Evolutionary conservation across 2,888 invertebrate species (phyloP).

Genomic region (Heliconius aoede): DNA sequence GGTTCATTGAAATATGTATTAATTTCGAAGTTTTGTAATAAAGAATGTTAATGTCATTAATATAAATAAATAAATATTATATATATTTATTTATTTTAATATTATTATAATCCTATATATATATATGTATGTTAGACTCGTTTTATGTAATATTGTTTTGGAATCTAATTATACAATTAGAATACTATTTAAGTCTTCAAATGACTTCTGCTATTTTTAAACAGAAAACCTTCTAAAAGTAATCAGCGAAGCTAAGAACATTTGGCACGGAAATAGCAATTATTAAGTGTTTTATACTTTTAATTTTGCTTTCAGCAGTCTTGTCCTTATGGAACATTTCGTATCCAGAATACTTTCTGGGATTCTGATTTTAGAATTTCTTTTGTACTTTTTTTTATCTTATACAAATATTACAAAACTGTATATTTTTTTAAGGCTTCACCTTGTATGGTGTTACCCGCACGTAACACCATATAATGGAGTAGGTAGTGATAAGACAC

Average conservation of each 20-base stretch:
- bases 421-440: too few relatives aligned
- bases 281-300: conserved; percentile 73
- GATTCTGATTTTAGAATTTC: conserved; percentile 20
- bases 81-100: too few relatives aligned
- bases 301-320: conserved; percentile 68
- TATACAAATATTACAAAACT: neutral
- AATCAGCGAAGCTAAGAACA: conserved; percentile 73
- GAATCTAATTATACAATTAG: conserved; percentile 73
- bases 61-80: neutral
- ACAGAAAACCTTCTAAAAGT: conserved; percentile 73
- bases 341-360: neutral
- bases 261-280: conserved; percentile 68
- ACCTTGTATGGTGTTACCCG: too few relatives aligned
- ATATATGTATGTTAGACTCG: conserved; percentile 63
- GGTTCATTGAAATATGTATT: conserved; percentile 5
- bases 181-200: conserved; percentile 63
- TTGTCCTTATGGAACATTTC: conserved; percentile 47
- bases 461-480: too few relatives aligned
- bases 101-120: neutral
- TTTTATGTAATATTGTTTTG: conserved; percentile 64
- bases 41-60: neutral
- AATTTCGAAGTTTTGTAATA: neutral
- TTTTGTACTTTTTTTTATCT: neutral
- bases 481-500: too few relatives aligned
- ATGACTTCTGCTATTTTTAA: conserved; percentile 70